These are phyloP conservation scores for Drosophila ficusphila DNA, from an alignment of 1,140 invertebrate species.

Conservation along the genomic window DNA sequence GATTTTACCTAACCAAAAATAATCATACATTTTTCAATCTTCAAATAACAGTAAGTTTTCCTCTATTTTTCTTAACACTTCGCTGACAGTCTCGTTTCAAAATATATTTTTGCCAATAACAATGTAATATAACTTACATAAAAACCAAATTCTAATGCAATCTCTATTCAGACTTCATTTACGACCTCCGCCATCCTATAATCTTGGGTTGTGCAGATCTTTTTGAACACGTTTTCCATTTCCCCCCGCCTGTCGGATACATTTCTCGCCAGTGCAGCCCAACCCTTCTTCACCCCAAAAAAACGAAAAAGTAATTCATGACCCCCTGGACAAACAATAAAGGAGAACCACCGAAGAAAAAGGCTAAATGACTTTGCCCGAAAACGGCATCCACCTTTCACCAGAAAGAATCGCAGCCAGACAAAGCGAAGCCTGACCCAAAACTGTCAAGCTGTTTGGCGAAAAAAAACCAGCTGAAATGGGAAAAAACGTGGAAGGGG, in stretches of 20 bases:
- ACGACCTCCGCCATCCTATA: background rate
- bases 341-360: slow-evolving; percentile 44
- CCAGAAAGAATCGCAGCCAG: slow-evolving; percentile 39
- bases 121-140: background rate
- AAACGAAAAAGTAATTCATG: slow-evolving; percentile 46
- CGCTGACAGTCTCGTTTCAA: too few species aligned
- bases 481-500: background rate
- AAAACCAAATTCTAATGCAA: background rate
- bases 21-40: too few species aligned
- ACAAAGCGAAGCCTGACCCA: slow-evolving; percentile 52
- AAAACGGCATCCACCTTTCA: slow-evolving; percentile 43
- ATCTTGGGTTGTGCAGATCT: background rate
- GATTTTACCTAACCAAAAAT: too few species aligned
- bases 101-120: too few species aligned
- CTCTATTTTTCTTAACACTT: too few species aligned
- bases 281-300: background rate
- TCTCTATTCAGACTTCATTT: background rate
- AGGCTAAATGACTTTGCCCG: slow-evolving; percentile 47
- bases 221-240: background rate
- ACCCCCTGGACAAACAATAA: slow-evolving; percentile 45
- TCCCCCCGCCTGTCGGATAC: background rate
- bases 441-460: slow-evolving; percentile 60
- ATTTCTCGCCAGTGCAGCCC: background rate
- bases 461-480: slow-evolving; percentile 6
- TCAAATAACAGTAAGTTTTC: too few species aligned